A percentile compares a stretch with the other conserved stretches of the same genome.
Evolutionary conservation across 2,888 invertebrate genomes (phyloP).

Genomic region (Glaucopsyche alexis): DNA sequence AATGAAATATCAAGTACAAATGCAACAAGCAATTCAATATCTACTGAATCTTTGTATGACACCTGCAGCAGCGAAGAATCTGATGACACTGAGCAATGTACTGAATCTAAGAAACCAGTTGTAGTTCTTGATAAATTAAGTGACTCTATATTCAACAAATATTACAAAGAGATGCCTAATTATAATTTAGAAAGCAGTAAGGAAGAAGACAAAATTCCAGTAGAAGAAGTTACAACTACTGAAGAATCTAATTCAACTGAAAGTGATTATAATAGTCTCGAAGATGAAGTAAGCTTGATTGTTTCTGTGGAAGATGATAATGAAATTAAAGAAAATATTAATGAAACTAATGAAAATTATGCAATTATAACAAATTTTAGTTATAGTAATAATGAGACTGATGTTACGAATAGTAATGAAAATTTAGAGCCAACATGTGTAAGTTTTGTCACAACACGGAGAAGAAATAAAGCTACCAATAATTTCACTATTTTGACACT

Average conservation of each 20-base stretch:
- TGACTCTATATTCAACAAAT: slow-evolving; percentile 54
- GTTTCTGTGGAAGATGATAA: slow-evolving; percentile 35
- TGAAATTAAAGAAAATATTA: slow-evolving; percentile 30
- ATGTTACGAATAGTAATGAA: slow-evolving; percentile 33
- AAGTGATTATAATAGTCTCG: slow-evolving; percentile 40
- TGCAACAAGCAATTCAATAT: slow-evolving; percentile 28
- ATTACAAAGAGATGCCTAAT: slow-evolving; percentile 48
- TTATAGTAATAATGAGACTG: slow-evolving; percentile 31
- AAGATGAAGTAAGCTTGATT: slow-evolving; percentile 35
- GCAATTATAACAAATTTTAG: slow-evolving; percentile 31
- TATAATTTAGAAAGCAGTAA: slow-evolving; percentile 33
- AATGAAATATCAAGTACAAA: slow-evolving; percentile 26
- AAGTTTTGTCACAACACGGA: slow-evolving; percentile 69
- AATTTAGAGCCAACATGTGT: slow-evolving; percentile 47
- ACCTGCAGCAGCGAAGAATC: slow-evolving; percentile 59
- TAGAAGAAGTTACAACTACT: neutral
- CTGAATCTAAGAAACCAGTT: slow-evolving; percentile 46
- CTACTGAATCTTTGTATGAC: slow-evolving; percentile 58
- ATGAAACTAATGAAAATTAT: slow-evolving; percentile 40
- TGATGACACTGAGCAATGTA: slow-evolving; percentile 29
- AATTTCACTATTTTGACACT: slow-evolving; percentile 54
- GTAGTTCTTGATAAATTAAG: slow-evolving; percentile 54
- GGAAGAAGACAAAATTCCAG: neutral
- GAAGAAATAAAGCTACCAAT: slow-evolving; percentile 54
- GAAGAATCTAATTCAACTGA: slow-evolving; percentile 32